Evolutionary conservation across 2,797 vertebrate genomes (phyloP).

Genomic region (Novumbra hubbsi): DNA sequence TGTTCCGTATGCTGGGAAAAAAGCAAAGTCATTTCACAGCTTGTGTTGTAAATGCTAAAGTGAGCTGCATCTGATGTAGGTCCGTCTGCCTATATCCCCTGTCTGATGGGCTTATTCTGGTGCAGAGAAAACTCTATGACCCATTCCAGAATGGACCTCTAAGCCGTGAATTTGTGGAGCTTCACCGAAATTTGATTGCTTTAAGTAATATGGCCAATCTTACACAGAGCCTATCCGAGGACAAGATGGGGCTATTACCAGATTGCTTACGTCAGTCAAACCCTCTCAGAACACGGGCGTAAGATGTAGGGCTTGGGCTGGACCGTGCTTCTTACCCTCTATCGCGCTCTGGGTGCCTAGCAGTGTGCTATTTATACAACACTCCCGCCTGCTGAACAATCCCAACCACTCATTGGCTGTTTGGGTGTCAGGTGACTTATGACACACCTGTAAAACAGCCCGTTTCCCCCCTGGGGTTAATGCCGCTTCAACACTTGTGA

Average conservation of each 20-base stretch:
- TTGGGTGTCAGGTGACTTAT: background rate
- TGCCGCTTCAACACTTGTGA: background rate
- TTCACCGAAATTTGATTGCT: too few relatives aligned
- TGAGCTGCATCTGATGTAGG: constrained; percentile 2
- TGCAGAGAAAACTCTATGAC: background rate
- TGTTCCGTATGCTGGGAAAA: background rate
- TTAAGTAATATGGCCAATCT: too few relatives aligned
- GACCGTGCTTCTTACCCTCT: background rate
- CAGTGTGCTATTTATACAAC: background rate
- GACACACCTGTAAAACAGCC: background rate
- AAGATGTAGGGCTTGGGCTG: too few relatives aligned
- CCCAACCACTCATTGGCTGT: background rate
- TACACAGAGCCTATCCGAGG: too few relatives aligned
- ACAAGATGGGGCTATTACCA: too few relatives aligned
- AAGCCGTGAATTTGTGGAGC: too few relatives aligned
- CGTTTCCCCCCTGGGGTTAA: background rate
- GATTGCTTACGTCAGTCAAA: too few relatives aligned
- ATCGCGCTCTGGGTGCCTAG: background rate
- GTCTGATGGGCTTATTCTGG: background rate
- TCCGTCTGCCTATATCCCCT: background rate
- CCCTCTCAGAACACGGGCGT: too few relatives aligned
- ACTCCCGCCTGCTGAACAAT: background rate
- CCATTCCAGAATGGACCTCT: too few relatives aligned
- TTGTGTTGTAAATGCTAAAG: constrained; percentile 5
- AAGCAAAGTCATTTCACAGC: constrained; percentile 3